phyloP scores from a whole-genome alignment of 2,797 vertebrate genomes.

The Brotula barbata region DNA sequence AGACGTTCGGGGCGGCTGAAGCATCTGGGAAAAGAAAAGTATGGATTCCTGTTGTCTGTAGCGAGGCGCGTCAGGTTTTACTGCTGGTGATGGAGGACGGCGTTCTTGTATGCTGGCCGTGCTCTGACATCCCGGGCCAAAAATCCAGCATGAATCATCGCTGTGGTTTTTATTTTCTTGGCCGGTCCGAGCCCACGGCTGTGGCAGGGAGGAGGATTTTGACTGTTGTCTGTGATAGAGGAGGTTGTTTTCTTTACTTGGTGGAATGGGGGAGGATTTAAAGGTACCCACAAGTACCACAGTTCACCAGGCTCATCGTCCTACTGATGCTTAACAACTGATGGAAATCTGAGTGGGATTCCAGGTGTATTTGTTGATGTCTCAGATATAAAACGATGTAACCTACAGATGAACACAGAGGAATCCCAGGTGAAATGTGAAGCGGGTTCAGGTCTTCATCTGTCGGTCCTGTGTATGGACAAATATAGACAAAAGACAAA shows the following conservation, averaged over 20 bases:
- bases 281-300: neutral
- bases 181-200: neutral
- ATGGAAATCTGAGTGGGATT: too few species aligned
- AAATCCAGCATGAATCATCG: too few species aligned
- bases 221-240: neutral
- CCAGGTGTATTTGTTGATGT: neutral
- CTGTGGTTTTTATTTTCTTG: neutral
- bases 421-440: too few species aligned
- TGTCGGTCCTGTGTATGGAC: too few species aligned
- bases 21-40: conserved; percentile 33
- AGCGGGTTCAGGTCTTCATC: too few species aligned
- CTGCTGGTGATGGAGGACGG: conserved; percentile 1
- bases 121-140: too few species aligned
- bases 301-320: neutral
- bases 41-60: conserved; percentile 5
- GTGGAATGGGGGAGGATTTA: neutral
- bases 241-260: neutral
- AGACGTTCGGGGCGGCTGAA: conserved; percentile 43
- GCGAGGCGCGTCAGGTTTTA: neutral
- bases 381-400: neutral
- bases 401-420: too few species aligned
- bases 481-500: too few species aligned
- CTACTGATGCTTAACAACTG: conserved; percentile 2
- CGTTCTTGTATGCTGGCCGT: too few species aligned
- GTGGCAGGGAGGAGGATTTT: neutral